These are phyloP conservation scores for Pseudocheirus occidentalis DNA, from an alignment of 2,797 vertebrate genomes.

Conservation along the genomic window DNA sequence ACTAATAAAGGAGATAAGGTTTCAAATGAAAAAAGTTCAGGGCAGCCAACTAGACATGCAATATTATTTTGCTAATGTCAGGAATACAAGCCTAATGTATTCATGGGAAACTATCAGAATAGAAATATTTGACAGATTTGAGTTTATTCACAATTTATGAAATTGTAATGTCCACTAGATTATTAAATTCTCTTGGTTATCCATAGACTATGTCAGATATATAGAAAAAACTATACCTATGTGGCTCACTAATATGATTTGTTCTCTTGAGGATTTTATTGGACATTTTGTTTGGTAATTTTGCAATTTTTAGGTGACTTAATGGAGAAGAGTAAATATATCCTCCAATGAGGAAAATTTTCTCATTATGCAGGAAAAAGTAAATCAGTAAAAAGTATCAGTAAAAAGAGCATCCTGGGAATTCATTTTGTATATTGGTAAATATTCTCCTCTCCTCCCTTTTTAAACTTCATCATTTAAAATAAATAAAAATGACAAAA, in stretches of 20 bases:
- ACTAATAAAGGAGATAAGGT: slow-evolving; percentile 13
- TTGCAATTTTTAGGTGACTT: slow-evolving; percentile 35
- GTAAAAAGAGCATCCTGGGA: background rate
- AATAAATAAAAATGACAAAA: background rate
- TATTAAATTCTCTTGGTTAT: slow-evolving; percentile 29
- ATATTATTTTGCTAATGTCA: background rate
- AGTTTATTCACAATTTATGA: slow-evolving; percentile 31
- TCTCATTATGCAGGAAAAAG: slow-evolving; percentile 35
- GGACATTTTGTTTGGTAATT: background rate
- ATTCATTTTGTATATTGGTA: background rate
- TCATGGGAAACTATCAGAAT: slow-evolving; percentile 25
- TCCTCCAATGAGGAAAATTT: slow-evolving; percentile 12
- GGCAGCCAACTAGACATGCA: slow-evolving; percentile 8
- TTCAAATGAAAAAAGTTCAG: slow-evolving; percentile 49
- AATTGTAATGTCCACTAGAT: background rate
- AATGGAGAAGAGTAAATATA: slow-evolving; percentile 47
- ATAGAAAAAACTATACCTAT: slow-evolving; percentile 24
- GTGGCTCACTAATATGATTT: background rate
- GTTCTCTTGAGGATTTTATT: slow-evolving; percentile 27
- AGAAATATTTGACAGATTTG: background rate
- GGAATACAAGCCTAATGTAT: background rate
- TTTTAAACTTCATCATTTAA: background rate
- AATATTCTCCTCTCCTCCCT: background rate
- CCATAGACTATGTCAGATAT: slow-evolving; percentile 25
- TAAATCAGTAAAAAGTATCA: too few species aligned